These are phyloP conservation scores for Tauraco hartlaubi DNA, from an alignment of 2,797 vertebrate species.

Conservation along the genomic window DNA sequence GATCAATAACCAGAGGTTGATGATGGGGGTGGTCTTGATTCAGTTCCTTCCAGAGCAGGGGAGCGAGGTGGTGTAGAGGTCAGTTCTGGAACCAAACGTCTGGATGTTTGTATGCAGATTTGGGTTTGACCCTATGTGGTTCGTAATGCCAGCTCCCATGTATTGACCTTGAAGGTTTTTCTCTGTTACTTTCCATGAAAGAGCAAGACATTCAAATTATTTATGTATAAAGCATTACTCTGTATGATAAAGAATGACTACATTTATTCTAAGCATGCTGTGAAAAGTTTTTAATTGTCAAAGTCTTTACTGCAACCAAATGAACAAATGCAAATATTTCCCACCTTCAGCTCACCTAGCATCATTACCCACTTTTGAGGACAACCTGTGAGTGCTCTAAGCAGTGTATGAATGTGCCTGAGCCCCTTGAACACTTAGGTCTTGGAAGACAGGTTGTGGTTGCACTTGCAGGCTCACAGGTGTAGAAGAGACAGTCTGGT, in stretches of 20 bases:
- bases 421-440: not conserved
- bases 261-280: slow-evolving; percentile 2
- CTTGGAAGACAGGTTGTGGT: not conserved
- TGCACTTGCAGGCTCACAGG: not conserved
- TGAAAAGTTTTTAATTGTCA: not conserved
- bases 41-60: not conserved
- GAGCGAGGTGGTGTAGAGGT: not conserved
- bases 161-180: slow-evolving; percentile 76
- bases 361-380: not conserved
- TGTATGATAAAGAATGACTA: slow-evolving; percentile 20
- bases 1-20: slow-evolving; percentile 6
- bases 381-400: not conserved
- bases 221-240: slow-evolving; percentile 42
- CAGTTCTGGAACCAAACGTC: not conserved
- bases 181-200: slow-evolving; percentile 77
- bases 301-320: not conserved
- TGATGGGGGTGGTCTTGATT: slow-evolving; percentile 40
- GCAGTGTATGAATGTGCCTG: not conserved
- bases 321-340: not conserved
- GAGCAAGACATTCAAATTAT: slow-evolving; percentile 52
- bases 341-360: not conserved
- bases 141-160: slow-evolving; percentile 34
- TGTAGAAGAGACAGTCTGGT: not conserved
- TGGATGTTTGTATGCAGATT: not conserved
- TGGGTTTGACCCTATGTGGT: not conserved